A percentile compares a stretch with the other conserved stretches of the same genome.
Evolutionary conservation across 1,140 invertebrate genomes (phyloP).

Genomic region (Bilobella aurantiaca): DNA sequence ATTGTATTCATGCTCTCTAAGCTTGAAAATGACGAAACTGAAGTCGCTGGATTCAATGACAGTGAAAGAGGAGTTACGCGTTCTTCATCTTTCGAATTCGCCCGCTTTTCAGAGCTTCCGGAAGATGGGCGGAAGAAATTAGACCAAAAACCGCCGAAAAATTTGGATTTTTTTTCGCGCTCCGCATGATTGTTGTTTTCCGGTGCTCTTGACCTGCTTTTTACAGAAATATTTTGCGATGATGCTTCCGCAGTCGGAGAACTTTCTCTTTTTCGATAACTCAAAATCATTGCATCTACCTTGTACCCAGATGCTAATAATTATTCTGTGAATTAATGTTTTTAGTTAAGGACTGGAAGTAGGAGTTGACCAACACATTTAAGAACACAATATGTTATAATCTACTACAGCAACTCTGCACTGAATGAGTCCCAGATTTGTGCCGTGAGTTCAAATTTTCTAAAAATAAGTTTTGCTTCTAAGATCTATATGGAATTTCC

Average conservation of each 20-base stretch:
- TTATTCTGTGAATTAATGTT: neutral
- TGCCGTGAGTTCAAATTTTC: too few species aligned
- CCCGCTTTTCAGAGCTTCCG: neutral
- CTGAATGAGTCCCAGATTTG: too few species aligned
- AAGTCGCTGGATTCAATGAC: neutral
- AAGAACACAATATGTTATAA: too few species aligned
- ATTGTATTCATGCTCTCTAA: conserved; percentile 28
- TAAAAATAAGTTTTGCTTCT: too few species aligned
- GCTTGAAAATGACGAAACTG: neutral
- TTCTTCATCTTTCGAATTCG: neutral
- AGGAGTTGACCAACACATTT: neutral
- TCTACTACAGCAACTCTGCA: too few species aligned
- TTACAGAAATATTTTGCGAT: too few species aligned
- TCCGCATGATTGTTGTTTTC: neutral
- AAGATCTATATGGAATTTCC: too few species aligned
- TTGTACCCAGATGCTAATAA: neutral
- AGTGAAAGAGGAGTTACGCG: too few species aligned
- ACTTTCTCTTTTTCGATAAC: neutral
- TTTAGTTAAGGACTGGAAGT: neutral
- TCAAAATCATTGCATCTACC: neutral
- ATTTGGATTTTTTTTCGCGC: neutral
- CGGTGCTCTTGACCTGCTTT: neutral
- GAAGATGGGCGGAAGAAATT: neutral
- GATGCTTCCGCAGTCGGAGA: neutral
- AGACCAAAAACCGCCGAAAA: neutral